Evolutionary conservation across 1,140 invertebrate species (phyloP).

Genomic region (Bombus soroeensis): DNA sequence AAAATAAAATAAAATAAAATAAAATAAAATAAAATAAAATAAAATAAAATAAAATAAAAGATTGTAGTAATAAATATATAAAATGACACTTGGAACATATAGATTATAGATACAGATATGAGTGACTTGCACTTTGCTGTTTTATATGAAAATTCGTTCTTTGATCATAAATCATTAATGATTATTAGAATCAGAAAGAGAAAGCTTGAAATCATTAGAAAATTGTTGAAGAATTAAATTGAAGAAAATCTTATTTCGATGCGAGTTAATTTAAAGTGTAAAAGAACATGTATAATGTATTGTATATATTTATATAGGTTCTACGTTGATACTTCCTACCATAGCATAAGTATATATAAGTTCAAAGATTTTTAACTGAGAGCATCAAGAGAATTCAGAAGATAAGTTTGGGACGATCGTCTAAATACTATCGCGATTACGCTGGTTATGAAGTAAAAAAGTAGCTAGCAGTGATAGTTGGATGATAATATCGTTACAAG

Average conservation of each 20-base stretch:
- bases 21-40: no score
- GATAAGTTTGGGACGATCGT: neutral
- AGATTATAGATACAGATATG: no score
- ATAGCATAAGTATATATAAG: neutral
- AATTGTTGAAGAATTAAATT: neutral
- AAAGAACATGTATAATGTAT: neutral
- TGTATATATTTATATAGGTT: neutral
- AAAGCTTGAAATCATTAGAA: no score
- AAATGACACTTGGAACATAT: no score
- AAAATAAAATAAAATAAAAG: no score
- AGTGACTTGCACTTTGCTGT: no score
- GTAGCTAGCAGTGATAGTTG: constrained; percentile 4
- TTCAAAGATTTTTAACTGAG: neutral
- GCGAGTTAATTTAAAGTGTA: neutral
- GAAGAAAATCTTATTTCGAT: neutral
- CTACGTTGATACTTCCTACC: neutral
- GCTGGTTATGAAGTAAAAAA: constrained; percentile 22
- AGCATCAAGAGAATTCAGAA: neutral
- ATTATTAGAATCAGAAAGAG: no score
- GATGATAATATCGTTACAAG: constrained; percentile 61
- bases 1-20: no score
- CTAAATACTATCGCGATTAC: neutral
- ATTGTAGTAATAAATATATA: no score
- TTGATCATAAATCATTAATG: no score
- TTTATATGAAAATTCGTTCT: no score